phyloP scores from a whole-genome alignment of 1,140 invertebrate genomes.

The Hyphantria cunea region DNA sequence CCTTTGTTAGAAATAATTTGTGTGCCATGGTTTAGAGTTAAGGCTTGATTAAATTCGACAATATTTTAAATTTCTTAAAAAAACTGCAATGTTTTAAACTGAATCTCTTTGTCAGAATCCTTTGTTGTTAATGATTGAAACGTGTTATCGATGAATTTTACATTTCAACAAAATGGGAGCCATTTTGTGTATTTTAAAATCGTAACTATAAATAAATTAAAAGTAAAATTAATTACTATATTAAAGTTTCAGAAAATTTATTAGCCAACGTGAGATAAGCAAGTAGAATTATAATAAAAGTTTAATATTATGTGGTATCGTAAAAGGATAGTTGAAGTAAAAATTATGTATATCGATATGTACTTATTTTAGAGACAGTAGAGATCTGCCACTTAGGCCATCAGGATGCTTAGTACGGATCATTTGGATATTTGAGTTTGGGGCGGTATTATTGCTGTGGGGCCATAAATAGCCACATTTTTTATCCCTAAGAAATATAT shows the following conservation, averaged over 20 bases:
- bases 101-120: conserved; percentile 26
- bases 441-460: conserved; percentile 60
- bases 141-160: conserved; percentile 24
- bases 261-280: conserved; percentile 71
- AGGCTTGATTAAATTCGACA: conserved; percentile 70
- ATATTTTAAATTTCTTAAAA: conserved; percentile 61
- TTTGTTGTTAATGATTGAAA: conserved; percentile 20
- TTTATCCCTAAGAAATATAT: conserved; percentile 40
- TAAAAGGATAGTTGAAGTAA: conserved; percentile 57
- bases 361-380: conserved; percentile 67
- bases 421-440: conserved; percentile 52
- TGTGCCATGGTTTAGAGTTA: conserved; percentile 74
- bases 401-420: conserved; percentile 55
- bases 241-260: conserved; percentile 76
- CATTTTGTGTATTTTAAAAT: conserved; percentile 47
- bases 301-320: conserved; percentile 48
- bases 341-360: conserved; percentile 49
- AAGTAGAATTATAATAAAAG: conserved; percentile 47
- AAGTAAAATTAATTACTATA: conserved; percentile 38
- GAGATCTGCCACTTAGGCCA: conserved; percentile 47
- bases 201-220: conserved; percentile 39
- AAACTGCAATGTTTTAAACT: conserved; percentile 4
- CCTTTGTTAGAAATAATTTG: conserved; percentile 73
- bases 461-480: conserved; percentile 61
- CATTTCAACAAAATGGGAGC: conserved; percentile 29